Conservation (phyloP, 92 coral and sea anemone species). For the Actinernus sp. region DNA sequence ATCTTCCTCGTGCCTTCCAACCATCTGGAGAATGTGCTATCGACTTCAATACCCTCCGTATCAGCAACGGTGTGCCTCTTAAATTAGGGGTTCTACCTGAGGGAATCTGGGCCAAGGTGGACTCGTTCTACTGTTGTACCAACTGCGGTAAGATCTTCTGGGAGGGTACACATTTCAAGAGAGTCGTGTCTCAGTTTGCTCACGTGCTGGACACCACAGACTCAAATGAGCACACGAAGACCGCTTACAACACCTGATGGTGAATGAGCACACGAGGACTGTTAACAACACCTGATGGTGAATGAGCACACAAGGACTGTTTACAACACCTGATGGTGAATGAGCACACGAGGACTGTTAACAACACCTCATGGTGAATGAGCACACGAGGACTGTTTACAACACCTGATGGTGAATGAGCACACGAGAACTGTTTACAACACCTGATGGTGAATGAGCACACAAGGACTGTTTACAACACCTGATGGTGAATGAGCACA, state of each 20-base stretch:
- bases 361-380: too few relatives aligned
- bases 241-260: neutral
- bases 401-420: too few relatives aligned
- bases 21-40: constrained; percentile 63
- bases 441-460: too few relatives aligned
- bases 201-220: constrained; percentile 69
- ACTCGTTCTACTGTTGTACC: constrained; percentile 81
- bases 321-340: too few relatives aligned
- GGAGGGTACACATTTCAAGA: constrained; percentile 97
- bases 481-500: too few relatives aligned
- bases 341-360: too few relatives aligned
- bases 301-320: too few relatives aligned
- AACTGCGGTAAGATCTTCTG: constrained; percentile 92
- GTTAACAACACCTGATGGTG: too few relatives aligned
- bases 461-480: too few relatives aligned
- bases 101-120: constrained; percentile 65
- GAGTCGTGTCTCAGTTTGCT: constrained; percentile 80
- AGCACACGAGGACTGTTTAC: too few relatives aligned
- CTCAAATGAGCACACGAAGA: neutral
- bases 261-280: neutral
- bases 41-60: constrained; percentile 60
- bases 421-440: too few relatives aligned
- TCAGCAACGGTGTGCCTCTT: constrained; percentile 74
- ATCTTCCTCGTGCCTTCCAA: constrained; percentile 25
- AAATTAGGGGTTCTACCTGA: constrained; percentile 81